A percentile compares a stretch with the other conserved stretches of the same genome.
phyloP scores from a whole-genome alignment of 2,113 vertebrate genomes.

The Pelmatolapia mariae region DNA sequence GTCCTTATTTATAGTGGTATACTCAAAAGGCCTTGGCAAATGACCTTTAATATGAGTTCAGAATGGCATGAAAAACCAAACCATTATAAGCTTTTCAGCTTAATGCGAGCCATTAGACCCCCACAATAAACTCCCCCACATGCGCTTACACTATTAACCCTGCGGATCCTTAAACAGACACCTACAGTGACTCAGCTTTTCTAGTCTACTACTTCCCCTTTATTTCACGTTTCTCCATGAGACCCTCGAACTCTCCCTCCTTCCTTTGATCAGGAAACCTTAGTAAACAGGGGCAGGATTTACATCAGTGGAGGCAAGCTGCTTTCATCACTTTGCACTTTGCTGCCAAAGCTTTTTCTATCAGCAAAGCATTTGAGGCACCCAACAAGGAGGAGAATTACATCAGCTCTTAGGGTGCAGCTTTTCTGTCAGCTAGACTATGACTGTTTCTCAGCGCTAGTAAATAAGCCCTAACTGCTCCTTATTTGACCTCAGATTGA shows the following conservation, averaged over 20 bases:
- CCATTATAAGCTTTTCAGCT: slow-evolving; percentile 75
- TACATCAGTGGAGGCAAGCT: slow-evolving; percentile 50
- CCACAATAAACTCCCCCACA: background rate
- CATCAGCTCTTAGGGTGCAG: slow-evolving; percentile 45
- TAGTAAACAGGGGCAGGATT: slow-evolving; percentile 49
- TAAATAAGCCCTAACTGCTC: slow-evolving; percentile 58
- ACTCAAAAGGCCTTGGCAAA: slow-evolving; percentile 66
- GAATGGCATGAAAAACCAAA: slow-evolving; percentile 53
- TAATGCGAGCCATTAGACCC: background rate
- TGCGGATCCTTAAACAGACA: background rate
- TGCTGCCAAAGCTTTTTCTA: slow-evolving; percentile 28
- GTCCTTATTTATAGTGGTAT: slow-evolving; percentile 74
- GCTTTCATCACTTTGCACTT: slow-evolving; percentile 49
- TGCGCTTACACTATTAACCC: background rate
- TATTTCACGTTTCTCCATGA: background rate
- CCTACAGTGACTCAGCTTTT: slow-evolving; percentile 33
- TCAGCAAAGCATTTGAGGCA: slow-evolving; percentile 29
- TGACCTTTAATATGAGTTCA: slow-evolving; percentile 62
- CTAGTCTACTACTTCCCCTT: background rate
- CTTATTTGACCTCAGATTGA: slow-evolving; percentile 45
- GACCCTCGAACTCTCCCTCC: background rate
- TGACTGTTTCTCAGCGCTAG: slow-evolving; percentile 22
- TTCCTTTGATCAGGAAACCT: slow-evolving; percentile 51
- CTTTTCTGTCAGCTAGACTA: slow-evolving; percentile 31
- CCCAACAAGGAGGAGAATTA: slow-evolving; percentile 46